These are phyloP conservation scores for Ammodytes marinus DNA, from an alignment of 2,113 vertebrate genomes.

Conservation along the genomic window DNA sequence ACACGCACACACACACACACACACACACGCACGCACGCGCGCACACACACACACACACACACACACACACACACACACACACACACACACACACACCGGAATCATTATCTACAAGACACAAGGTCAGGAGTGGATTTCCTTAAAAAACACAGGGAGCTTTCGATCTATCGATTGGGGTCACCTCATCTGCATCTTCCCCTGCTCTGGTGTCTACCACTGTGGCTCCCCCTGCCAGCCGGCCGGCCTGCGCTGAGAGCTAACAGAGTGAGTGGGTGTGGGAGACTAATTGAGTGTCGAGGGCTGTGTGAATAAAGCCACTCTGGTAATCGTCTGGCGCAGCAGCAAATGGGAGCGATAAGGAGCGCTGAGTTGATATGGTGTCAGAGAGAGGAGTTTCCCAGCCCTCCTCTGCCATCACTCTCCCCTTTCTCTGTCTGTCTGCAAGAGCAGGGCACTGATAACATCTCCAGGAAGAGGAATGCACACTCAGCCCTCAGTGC, in stretches of 20 bases:
- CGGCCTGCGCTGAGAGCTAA: conserved; percentile 81
- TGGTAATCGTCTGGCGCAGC: conserved; percentile 86
- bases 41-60: too few relatives aligned
- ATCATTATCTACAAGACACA: background rate
- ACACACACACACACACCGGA: background rate
- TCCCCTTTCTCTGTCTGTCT: conserved; percentile 65
- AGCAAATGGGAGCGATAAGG: conserved; percentile 87
- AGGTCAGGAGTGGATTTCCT: conserved; percentile 77
- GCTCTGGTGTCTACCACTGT: conserved; percentile 79
- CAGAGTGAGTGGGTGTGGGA: conserved; percentile 86
- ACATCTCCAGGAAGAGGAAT: conserved; percentile 76
- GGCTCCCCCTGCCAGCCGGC: conserved; percentile 66
- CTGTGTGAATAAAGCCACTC: conserved; percentile 86
- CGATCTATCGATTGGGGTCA: conserved; percentile 65
- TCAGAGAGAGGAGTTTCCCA: conserved; percentile 76
- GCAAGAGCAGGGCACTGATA: conserved; percentile 55
- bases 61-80: too few relatives aligned
- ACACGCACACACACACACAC: too few relatives aligned
- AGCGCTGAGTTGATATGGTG: conserved; percentile 72
- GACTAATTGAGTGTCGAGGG: conserved; percentile 87
- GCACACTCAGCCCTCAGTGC: conserved; percentile 73
- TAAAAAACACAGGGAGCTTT: conserved; percentile 26
- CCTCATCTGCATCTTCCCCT: conserved; percentile 86
- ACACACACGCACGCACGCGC: too few relatives aligned
- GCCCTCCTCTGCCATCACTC: conserved; percentile 45